Evolutionary conservation across 2,888 invertebrate genomes (phyloP).

Genomic region (Leptothorax acervorum): DNA sequence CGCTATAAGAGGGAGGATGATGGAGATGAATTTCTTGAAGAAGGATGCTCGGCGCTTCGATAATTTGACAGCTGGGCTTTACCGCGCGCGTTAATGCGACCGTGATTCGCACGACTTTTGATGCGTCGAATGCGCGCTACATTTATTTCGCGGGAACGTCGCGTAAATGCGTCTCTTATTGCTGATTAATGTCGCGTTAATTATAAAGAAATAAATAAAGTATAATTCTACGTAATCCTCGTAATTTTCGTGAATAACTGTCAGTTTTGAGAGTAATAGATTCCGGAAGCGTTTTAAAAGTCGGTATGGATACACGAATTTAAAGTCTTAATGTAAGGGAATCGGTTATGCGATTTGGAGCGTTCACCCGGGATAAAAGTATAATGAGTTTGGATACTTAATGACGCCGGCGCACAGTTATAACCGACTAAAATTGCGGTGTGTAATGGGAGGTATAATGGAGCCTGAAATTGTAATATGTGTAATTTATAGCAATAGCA

Average conservation of each 20-base stretch:
- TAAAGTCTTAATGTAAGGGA: not conserved
- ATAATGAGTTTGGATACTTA: constrained; percentile 47
- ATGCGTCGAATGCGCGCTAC: not conserved
- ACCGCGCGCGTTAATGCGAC: constrained; percentile 22
- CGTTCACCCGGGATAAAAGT: constrained; percentile 15
- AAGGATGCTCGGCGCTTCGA: constrained; percentile 39
- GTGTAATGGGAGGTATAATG: constrained; percentile 47
- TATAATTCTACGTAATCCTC: not conserved
- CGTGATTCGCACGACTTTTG: not conserved
- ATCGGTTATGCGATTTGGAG: constrained; percentile 5
- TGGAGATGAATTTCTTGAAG: constrained; percentile 45
- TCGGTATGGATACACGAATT: not conserved
- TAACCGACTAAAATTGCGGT: constrained; percentile 46
- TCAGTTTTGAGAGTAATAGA: not conserved
- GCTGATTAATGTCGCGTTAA: not conserved
- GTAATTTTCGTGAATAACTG: not conserved
- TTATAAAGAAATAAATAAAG: not conserved
- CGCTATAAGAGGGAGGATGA: constrained; percentile 9
- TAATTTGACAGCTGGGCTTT: constrained; percentile 43
- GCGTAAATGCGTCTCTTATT: not conserved
- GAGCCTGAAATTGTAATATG: constrained; percentile 56
- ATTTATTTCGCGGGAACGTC: not conserved
- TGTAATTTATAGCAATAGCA: constrained; percentile 52
- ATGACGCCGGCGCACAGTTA: constrained; percentile 42
- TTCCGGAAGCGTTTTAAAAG: not conserved